phyloP scores from a whole-genome alignment of 2,113 vertebrate species.

The Nothobranchius kuhntae region DNA sequence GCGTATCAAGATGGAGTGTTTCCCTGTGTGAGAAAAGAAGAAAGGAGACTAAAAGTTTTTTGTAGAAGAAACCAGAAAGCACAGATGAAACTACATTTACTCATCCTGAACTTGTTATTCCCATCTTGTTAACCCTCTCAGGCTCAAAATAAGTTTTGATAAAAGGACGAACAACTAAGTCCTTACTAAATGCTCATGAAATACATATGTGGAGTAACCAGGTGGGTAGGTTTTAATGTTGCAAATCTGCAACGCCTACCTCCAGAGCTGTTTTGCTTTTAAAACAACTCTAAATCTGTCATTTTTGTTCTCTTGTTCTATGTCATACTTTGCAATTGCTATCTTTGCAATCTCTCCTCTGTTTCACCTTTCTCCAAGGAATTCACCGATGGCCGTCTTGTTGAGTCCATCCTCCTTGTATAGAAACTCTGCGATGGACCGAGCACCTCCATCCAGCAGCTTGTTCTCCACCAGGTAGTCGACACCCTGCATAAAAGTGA shows the following conservation, averaged over 20 bases:
- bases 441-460: constrained; percentile 76
- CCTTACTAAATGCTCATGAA: no score
- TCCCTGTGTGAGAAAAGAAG: constrained; percentile 75
- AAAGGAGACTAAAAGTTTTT: constrained; percentile 13
- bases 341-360: not conserved
- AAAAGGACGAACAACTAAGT: no score
- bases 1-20: constrained; percentile 86
- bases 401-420: constrained; percentile 94
- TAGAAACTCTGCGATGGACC: constrained; percentile 88
- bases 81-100: no score
- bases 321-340: not conserved
- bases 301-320: no score
- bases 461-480: constrained; percentile 85
- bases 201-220: no score
- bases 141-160: no score
- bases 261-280: no score
- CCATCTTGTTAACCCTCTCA: not conserved
- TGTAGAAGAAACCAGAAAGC: no score
- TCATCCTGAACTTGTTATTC: not conserved
- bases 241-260: no score
- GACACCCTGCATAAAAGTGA: constrained; percentile 82
- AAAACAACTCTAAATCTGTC: no score
- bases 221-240: no score
- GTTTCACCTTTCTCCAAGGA: constrained; percentile 89
- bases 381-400: constrained; percentile 94